Conservation (phyloP, 2,797 vertebrate species). For the Chelidonichthys spinosus region DNA sequence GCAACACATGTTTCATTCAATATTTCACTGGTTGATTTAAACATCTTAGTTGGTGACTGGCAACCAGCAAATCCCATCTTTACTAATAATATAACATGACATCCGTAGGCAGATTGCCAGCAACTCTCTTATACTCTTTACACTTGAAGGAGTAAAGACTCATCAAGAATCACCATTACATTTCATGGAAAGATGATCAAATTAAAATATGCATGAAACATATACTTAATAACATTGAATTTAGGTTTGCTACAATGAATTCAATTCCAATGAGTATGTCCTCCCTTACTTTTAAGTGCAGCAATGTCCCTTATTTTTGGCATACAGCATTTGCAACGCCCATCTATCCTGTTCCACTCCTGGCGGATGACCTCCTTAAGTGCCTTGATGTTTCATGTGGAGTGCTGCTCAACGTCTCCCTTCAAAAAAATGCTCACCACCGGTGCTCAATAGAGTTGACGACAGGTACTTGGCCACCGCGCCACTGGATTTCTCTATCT, state of each 20-base stretch:
- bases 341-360: neutral
- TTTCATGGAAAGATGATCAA: neutral
- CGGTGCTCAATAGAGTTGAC: neutral
- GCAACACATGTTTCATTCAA: neutral
- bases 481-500: too few relatives aligned
- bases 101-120: neutral
- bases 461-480: neutral
- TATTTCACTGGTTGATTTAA: neutral
- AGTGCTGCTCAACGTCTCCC: neutral
- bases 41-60: neutral
- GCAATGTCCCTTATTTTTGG: neutral
- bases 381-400: neutral
- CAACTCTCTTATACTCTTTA: neutral
- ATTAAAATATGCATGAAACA: neutral
- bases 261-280: neutral
- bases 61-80: too few relatives aligned
- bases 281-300: neutral
- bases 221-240: neutral
- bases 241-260: neutral
- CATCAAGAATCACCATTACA: neutral
- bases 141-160: too few relatives aligned
- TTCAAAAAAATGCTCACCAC: neutral
- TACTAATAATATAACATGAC: neutral
- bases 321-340: neutral
- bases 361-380: neutral